A percentile compares a stretch with the other conserved stretches of the same genome.
Evolutionary conservation across 2,113 vertebrate species (phyloP).

Genomic region (Lycaon pictus): DNA sequence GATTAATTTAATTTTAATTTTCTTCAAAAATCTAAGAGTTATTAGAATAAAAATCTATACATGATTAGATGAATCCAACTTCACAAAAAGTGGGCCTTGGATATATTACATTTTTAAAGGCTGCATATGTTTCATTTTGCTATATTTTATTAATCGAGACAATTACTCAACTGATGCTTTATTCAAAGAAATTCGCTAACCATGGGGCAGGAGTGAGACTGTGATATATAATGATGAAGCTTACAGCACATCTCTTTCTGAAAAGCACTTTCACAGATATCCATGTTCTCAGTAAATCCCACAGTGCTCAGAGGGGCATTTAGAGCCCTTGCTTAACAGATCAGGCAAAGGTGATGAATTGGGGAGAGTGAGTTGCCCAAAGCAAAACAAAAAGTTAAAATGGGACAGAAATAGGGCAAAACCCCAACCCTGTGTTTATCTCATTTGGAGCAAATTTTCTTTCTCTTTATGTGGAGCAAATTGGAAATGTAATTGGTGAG

Average conservation of each 20-base stretch:
- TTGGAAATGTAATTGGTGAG: neutral
- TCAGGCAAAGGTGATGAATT: slow-evolving; percentile 14
- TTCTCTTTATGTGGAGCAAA: neutral
- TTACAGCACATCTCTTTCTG: neutral
- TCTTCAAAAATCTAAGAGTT: neutral
- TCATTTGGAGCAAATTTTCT: neutral
- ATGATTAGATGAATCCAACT: neutral
- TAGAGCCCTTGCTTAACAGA: neutral
- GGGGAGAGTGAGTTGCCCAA: neutral
- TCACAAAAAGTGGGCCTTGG: neutral
- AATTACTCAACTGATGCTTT: neutral
- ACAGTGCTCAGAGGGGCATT: neutral
- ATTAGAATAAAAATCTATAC: slow-evolving; percentile 12
- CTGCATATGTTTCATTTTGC: neutral
- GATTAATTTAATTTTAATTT: slow-evolving; percentile 12
- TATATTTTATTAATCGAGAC: slow-evolving; percentile 14
- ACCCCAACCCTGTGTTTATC: neutral
- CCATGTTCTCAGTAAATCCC: neutral
- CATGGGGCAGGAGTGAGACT: neutral
- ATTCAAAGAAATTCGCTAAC: neutral
- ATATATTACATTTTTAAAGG: neutral
- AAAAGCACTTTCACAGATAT: neutral
- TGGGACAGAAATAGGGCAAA: neutral
- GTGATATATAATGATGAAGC: neutral
- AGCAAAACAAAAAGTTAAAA: neutral